phyloP scores from a whole-genome alignment of 2,113 vertebrate species.

The Antechinus stuartii region DNA sequence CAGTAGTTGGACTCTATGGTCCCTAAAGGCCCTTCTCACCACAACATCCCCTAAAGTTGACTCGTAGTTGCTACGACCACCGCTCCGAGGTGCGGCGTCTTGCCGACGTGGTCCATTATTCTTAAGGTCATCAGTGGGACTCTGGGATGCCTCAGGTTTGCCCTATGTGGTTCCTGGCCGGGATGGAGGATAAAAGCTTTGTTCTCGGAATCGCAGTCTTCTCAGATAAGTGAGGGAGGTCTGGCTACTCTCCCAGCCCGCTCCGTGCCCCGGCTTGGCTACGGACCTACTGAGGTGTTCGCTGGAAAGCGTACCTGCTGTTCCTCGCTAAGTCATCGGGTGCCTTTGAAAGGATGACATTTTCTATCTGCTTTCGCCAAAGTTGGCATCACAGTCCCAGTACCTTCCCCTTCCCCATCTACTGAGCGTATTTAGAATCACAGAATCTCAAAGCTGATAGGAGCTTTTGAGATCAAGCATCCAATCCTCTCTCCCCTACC shows the following conservation, averaged over 20 bases:
- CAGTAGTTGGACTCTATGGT: background rate
- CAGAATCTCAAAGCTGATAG: background rate
- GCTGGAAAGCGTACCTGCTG: no score
- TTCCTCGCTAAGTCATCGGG: background rate
- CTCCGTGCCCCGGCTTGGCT: background rate
- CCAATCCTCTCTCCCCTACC: background rate
- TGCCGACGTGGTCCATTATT: no score
- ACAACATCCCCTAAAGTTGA: background rate
- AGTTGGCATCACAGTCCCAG: background rate
- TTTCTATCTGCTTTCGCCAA: background rate
- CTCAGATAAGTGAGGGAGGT: no score
- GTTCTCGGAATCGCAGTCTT: background rate
- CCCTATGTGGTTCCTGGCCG: no score
- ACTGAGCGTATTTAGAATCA: background rate
- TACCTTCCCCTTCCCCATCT: background rate
- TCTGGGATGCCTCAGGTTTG: no score
- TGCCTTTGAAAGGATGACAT: no score
- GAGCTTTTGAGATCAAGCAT: background rate
- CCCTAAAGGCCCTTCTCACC: background rate
- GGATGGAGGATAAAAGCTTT: background rate
- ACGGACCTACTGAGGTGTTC: no score
- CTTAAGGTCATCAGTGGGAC: no score
- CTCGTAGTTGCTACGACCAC: background rate
- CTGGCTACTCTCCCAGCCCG: no score
- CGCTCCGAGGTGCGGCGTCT: no score